A percentile compares a stretch with the other conserved stretches of the same genome.
Conservation (phyloP, 1,140 invertebrate species). For the Propsilocerus akamusi region DNA sequence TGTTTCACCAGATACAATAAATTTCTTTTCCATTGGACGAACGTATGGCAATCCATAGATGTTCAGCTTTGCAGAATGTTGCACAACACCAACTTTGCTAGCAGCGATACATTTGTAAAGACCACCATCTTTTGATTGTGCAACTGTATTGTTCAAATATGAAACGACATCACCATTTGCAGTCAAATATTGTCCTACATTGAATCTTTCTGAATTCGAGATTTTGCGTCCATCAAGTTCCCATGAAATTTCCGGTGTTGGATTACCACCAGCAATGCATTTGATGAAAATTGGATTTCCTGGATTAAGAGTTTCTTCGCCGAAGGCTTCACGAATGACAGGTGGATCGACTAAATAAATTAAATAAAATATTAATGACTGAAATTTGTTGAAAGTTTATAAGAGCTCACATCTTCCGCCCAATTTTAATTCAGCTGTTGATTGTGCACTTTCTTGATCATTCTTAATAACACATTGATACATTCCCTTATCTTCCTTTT, state of each 20-base stretch:
- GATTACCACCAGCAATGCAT: conserved; percentile 66
- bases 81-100: conserved; percentile 76
- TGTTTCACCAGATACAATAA: conserved; percentile 81
- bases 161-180: conserved; percentile 84
- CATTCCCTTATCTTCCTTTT: conserved; percentile 92
- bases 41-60: conserved; percentile 83
- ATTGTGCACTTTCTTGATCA: conserved; percentile 84
- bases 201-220: conserved; percentile 53
- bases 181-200: conserved; percentile 72
- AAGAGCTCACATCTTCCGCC: conserved; percentile 63
- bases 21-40: conserved; percentile 81
- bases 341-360: conserved; percentile 55
- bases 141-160: conserved; percentile 80
- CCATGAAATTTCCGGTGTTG: conserved; percentile 88
- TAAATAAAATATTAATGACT: neutral
- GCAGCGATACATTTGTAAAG: conserved; percentile 80
- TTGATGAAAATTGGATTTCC: conserved; percentile 68
- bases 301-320: conserved; percentile 70
- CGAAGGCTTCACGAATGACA: conserved; percentile 68
- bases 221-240: conserved; percentile 74
- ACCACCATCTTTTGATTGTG: conserved; percentile 84
- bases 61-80: conserved; percentile 74
- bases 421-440: conserved; percentile 78
- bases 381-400: neutral
- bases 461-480: conserved; percentile 92